These are phyloP conservation scores for Anguilla japonica DNA, from an alignment of 2,113 vertebrate species.

Conservation along the genomic window DNA sequence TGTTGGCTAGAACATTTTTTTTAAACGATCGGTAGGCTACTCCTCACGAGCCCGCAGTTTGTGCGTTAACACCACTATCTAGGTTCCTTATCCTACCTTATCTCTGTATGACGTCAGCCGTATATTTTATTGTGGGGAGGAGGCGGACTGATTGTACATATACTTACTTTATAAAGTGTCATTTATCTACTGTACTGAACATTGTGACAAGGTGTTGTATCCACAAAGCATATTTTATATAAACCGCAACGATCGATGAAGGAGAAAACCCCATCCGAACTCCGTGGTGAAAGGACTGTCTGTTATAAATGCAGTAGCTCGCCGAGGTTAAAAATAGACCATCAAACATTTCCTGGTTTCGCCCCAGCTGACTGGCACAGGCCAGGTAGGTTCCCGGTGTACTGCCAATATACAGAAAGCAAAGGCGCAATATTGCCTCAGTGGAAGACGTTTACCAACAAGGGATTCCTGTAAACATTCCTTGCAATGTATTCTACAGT, in stretches of 20 bases:
- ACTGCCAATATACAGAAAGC: neutral
- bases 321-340: neutral
- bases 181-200: neutral
- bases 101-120: neutral
- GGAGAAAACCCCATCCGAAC: neutral
- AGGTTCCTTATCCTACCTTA: neutral
- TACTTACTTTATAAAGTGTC: neutral
- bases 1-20: neutral
- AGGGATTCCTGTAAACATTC: neutral
- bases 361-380: neutral
- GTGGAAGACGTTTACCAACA: neutral
- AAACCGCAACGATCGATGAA: neutral
- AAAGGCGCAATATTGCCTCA: neutral
- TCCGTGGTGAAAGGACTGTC: neutral
- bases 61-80: neutral
- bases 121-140: neutral
- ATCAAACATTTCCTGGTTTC: constrained; percentile 1
- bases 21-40: neutral
- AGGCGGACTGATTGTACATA: neutral
- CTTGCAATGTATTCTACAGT: constrained; percentile 10
- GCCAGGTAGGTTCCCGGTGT: neutral
- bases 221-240: neutral
- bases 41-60: neutral
- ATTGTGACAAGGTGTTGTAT: neutral
- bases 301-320: neutral